Conservation (phyloP, 2,113 vertebrate genomes). For the Redunca redunca region DNA sequence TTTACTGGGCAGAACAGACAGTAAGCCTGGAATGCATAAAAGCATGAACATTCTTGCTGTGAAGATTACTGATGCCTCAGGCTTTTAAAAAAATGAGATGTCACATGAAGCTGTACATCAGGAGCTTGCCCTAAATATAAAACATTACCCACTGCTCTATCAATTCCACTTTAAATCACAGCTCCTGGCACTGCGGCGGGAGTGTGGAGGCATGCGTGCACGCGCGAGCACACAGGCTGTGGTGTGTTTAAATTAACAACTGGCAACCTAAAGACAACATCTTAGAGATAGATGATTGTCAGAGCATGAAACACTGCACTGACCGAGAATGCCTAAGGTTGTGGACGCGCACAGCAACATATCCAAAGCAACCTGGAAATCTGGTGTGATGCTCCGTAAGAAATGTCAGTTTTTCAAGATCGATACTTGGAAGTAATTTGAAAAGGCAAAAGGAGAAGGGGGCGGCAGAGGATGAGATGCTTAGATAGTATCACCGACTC, state of each 20-base stretch:
- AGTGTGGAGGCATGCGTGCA: neutral
- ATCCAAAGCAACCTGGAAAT: neutral
- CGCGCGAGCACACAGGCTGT: neutral
- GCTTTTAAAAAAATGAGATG: conserved; percentile 64
- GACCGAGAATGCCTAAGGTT: neutral
- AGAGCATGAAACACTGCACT: neutral
- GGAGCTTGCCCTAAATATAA: conserved; percentile 41
- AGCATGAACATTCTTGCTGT: conserved; percentile 58
- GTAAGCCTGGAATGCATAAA: conserved; percentile 70
- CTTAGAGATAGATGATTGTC: neutral
- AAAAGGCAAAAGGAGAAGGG: neutral
- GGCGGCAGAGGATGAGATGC: neutral
- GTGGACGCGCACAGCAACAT: accelerated
- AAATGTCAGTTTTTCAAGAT: neutral
- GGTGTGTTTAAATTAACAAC: neutral
- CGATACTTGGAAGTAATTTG: neutral
- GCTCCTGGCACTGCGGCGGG: conserved; percentile 43
- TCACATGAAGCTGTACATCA: conserved; percentile 69
- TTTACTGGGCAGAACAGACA: conserved; percentile 63
- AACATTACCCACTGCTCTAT: conserved; percentile 26
- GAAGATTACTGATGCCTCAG: conserved; percentile 63
- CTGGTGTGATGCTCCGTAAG: too few relatives aligned
- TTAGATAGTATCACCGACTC: neutral
- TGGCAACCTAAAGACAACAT: neutral
- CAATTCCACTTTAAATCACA: conserved; percentile 65